Evolutionary conservation across 2,797 vertebrate genomes (phyloP).

Genomic region (Dipus sagitta): DNA sequence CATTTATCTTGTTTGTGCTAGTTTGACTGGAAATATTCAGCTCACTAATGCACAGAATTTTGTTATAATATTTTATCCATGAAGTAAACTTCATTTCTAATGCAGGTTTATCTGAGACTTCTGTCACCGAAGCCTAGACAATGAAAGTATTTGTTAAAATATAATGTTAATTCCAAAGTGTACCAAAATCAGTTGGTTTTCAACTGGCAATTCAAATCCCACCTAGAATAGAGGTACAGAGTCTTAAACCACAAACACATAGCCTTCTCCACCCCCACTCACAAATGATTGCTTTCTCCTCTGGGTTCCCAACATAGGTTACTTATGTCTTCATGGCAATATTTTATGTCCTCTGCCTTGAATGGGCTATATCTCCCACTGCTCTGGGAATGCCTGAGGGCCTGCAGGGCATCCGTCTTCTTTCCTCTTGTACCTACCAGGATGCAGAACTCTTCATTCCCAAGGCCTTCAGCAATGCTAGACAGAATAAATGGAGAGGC

Average conservation of each 20-base stretch:
- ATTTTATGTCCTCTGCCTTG: constrained; percentile 30
- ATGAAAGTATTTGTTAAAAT: constrained; percentile 7
- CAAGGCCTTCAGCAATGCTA: background rate
- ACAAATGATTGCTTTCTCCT: background rate
- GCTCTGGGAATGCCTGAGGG: background rate
- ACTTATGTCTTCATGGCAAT: background rate
- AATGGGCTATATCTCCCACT: background rate
- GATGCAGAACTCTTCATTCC: background rate
- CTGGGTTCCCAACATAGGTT: background rate
- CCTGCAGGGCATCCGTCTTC: background rate
- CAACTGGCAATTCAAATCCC: background rate
- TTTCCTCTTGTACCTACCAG: background rate
- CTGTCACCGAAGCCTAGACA: background rate
- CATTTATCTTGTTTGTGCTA: background rate
- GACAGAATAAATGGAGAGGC: background rate
- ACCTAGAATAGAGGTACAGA: background rate
- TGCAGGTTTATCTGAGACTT: background rate
- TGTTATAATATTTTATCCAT: background rate
- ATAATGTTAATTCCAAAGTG: constrained; percentile 32
- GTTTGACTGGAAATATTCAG: background rate
- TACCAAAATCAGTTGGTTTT: background rate
- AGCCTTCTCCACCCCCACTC: background rate
- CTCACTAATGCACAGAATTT: background rate
- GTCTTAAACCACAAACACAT: background rate
- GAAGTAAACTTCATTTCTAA: constrained; percentile 29